Conservation (phyloP, 2,888 invertebrate genomes). For the Eristalis intricaria region DNA sequence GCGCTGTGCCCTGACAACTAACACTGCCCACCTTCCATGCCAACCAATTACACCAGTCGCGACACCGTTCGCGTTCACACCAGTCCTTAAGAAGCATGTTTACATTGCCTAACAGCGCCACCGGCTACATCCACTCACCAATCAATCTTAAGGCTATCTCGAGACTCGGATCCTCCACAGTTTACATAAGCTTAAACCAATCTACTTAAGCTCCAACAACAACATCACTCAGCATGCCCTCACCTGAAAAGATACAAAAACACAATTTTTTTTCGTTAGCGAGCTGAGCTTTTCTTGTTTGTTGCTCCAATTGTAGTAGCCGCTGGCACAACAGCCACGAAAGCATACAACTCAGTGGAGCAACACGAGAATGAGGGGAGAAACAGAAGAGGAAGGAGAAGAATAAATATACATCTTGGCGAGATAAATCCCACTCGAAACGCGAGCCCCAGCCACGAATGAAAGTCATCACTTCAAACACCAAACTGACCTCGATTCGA, state of each 20-base stretch:
- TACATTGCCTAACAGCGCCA: not conserved
- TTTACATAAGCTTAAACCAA: not conserved
- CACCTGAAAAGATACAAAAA: not conserved
- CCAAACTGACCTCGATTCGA: slow-evolving; percentile 63
- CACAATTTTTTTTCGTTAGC: not conserved
- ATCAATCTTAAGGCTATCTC: not conserved
- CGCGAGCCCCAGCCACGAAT: slow-evolving; percentile 35
- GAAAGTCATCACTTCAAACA: slow-evolving; percentile 64
- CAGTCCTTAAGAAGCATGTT: not conserved
- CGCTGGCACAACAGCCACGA: not conserved
- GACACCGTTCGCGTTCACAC: not conserved
- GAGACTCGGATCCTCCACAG: not conserved
- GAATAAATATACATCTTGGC: not conserved
- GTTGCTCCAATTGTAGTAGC: not conserved
- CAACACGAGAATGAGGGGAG: not conserved
- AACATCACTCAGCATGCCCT: not conserved
- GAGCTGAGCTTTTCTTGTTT: not conserved
- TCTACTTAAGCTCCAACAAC: not conserved
- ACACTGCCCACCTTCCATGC: not conserved
- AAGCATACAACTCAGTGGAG: slow-evolving; percentile 16
- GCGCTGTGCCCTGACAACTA: too few species aligned
- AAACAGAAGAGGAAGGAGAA: not conserved
- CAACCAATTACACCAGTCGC: not conserved
- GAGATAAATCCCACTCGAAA: slow-evolving; percentile 43
- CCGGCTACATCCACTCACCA: not conserved